Conservation (phyloP, 2,888 invertebrate species). For the Mythimna pallens region DNA sequence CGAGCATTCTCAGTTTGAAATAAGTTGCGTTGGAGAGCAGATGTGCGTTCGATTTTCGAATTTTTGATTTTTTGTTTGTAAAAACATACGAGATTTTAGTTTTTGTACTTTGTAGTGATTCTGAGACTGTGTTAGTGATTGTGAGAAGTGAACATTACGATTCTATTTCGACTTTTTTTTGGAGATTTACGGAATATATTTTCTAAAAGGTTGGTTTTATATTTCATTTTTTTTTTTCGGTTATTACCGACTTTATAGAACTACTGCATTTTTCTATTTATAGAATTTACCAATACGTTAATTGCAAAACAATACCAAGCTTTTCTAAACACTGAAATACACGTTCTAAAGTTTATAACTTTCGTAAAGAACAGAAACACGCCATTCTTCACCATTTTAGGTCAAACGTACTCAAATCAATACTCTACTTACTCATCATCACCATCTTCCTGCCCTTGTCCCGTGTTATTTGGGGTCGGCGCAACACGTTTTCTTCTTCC, state of each 20-base stretch:
- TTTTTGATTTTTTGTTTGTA: slow-evolving; percentile 38
- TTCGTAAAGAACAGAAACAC: no score
- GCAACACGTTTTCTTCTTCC: no score
- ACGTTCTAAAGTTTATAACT: neutral
- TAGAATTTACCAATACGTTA: neutral
- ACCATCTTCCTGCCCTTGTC: no score
- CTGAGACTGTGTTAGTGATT: slow-evolving; percentile 29
- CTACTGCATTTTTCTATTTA: neutral
- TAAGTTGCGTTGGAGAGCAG: slow-evolving; percentile 48
- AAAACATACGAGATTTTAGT: slow-evolving; percentile 37
- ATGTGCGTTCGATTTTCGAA: slow-evolving; percentile 42
- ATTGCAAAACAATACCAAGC: neutral
- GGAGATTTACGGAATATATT: slow-evolving; percentile 46
- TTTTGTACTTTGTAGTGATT: slow-evolving; percentile 32
- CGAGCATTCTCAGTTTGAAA: slow-evolving; percentile 72
- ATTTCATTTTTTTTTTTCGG: neutral
- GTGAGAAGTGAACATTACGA: slow-evolving; percentile 48
- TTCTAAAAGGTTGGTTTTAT: slow-evolving; percentile 43
- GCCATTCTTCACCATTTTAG: neutral
- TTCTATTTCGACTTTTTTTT: neutral
- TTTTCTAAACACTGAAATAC: neutral
- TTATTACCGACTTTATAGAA: neutral
- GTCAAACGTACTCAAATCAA: neutral
- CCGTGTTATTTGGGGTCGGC: no score
- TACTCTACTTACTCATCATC: no score